Evolutionary conservation across 2,797 vertebrate species (phyloP), one percentile per base, ranked within the genome.

Genomic region (Centropyge bicolor): DNA sequence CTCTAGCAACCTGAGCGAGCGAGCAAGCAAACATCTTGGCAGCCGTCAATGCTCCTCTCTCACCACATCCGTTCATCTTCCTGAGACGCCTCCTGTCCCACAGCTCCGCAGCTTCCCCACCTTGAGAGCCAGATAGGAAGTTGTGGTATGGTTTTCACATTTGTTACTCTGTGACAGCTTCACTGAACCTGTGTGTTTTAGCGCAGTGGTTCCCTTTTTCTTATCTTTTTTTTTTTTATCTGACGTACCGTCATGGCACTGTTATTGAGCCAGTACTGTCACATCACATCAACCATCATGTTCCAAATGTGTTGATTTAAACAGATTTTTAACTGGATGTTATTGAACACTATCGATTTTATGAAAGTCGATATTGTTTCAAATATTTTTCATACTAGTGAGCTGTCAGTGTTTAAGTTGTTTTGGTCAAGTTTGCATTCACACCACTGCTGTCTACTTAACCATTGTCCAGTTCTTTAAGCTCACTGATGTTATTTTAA

Each of bases 41-140:
- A 62, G 82, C 75, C 51, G 35, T 86, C 90, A 80, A 45, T 48
- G 78, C 73, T 83, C 70, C 41, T 91, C 86, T 84, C 77, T 92
- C 86, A 83, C 77, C 86, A 78, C 88, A 56, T 72, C 55, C 78
- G 90, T 91, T 78, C 77, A 67, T 91, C 85, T 88, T 84, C 65
- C 59, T 70, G 78, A 84, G 81, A 88, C 4, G 57, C 81, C 86
- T 88, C 76, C 76, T 75, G 69, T 76, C 87, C 85, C 83, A 73
- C 70, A 54, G 78, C 83, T 8, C 71, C 48, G 12, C 76, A 80
- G 65, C 62, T 31, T 81, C 80, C 79, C 81, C 85, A 88, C 88
- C 88, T 82, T 83, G 67, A 74, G 87, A 85, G 68, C 84, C 77
- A 67, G 67, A 84, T 70, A 73, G 83, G 91, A 89, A 91, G 77